Conservation (phyloP, 2,888 invertebrate species). For the Julus scanicus region DNA sequence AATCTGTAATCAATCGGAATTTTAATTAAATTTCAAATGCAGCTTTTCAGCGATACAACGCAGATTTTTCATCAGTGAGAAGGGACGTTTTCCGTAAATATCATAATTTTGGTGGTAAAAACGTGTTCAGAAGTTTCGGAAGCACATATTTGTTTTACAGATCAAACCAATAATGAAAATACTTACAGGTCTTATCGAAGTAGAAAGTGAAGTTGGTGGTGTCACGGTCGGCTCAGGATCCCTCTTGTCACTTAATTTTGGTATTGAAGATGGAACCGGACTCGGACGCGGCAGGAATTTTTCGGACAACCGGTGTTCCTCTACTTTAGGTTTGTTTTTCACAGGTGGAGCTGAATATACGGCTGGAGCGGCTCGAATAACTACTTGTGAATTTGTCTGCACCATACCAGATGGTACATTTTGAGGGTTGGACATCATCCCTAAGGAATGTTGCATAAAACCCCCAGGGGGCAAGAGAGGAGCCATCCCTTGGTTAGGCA, state of each 20-base stretch:
- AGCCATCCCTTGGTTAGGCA: not conserved
- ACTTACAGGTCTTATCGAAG: slow-evolving; percentile 7
- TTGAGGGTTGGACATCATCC: slow-evolving; percentile 48
- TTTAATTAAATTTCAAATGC: not conserved
- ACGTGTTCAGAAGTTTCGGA: too few species aligned
- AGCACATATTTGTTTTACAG: too few species aligned
- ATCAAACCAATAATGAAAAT: too few species aligned
- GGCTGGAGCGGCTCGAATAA: slow-evolving; percentile 57
- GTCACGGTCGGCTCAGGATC: slow-evolving; percentile 44
- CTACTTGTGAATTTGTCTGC: slow-evolving; percentile 70
- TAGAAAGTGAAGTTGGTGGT: not conserved
- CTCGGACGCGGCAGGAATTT: slow-evolving; percentile 51
- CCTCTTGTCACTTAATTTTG: slow-evolving; percentile 48
- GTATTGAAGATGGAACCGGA: not conserved
- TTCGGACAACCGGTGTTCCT: slow-evolving; percentile 5
- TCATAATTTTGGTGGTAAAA: too few species aligned
- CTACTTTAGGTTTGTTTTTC: slow-evolving; percentile 55
- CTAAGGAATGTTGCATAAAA: slow-evolving; percentile 20
- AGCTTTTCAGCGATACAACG: not conserved
- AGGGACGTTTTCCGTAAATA: too few species aligned
- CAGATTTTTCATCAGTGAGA: not conserved
- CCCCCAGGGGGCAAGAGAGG: slow-evolving; percentile 28
- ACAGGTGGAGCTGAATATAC: slow-evolving; percentile 60
- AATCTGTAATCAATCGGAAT: not conserved
- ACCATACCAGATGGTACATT: slow-evolving; percentile 69